Conservation (phyloP, 2,797 vertebrate genomes). For the Semaprochilodus insignis region DNA sequence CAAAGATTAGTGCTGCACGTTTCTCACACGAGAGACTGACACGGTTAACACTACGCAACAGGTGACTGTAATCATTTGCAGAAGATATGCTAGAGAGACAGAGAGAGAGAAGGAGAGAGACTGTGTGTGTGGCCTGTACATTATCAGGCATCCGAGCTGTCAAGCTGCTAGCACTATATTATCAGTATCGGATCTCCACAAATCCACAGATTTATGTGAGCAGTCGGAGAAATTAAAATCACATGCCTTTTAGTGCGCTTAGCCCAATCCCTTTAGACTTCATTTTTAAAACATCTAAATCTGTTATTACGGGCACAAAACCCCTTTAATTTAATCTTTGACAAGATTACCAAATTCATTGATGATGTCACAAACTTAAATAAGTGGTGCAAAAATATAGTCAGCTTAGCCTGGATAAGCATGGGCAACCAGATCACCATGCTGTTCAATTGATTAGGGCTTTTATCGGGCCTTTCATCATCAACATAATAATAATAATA, state of each 20-base stretch:
- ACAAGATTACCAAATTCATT: conserved; percentile 82
- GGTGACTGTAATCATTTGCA: neutral
- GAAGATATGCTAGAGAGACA: neutral
- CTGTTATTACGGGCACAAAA: conserved; percentile 79
- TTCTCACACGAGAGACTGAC: neutral
- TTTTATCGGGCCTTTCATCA: neutral
- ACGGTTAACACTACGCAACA: neutral
- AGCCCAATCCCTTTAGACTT: conserved; percentile 80
- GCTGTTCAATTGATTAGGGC: conserved; percentile 67
- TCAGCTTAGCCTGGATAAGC: conserved; percentile 75
- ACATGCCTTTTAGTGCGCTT: conserved; percentile 81
- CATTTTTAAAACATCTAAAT: conserved; percentile 81
- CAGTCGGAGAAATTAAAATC: conserved; percentile 83
- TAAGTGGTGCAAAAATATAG: conserved; percentile 74
- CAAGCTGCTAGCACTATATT: conserved; percentile 73
- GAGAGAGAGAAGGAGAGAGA: neutral
- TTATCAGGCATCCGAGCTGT: conserved; percentile 68
- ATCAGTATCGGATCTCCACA: conserved; percentile 77
- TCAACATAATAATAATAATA: conserved; percentile 4
- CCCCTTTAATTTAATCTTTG: conserved; percentile 82
- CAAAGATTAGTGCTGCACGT: neutral
- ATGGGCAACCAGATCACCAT: conserved; percentile 70
- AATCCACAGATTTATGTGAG: conserved; percentile 80
- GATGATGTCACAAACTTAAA: conserved; percentile 83
- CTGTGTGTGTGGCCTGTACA: conserved; percentile 65